Percentiles rank a stretch among this genome's conserved stretches.
Evolutionary conservation across 2,888 invertebrate species (phyloP).

Genomic region (Rhagophthalmus giganteus): DNA sequence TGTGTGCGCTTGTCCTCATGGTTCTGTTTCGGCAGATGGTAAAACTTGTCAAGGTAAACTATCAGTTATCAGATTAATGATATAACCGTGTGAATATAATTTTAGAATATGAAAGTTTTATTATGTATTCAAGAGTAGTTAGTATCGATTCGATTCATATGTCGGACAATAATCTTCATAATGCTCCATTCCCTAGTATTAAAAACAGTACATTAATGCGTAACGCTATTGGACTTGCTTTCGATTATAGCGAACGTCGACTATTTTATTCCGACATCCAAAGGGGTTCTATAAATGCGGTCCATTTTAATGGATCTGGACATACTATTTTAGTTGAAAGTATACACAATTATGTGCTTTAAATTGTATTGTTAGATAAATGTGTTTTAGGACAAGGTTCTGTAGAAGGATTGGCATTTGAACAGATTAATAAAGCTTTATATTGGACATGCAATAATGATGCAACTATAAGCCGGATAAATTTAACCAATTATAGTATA

Average conservation of each 20-base stretch:
- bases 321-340: slow-evolving; percentile 71
- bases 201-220: slow-evolving; percentile 73
- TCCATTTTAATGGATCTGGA: slow-evolving; percentile 76
- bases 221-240: slow-evolving; percentile 84
- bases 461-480: slow-evolving; percentile 69
- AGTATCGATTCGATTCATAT: slow-evolving; percentile 81
- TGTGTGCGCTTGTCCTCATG: slow-evolving; percentile 83
- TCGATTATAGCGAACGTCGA: slow-evolving; percentile 69
- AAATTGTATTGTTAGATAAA: too few relatives aligned
- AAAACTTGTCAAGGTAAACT: slow-evolving; percentile 65
- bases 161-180: slow-evolving; percentile 70
- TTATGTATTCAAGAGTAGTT: slow-evolving; percentile 81
- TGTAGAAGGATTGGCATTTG: slow-evolving; percentile 85
- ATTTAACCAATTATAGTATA: slow-evolving; percentile 55
- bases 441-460: slow-evolving; percentile 88
- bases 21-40: slow-evolving; percentile 68
- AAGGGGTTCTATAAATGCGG: slow-evolving; percentile 79
- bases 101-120: slow-evolving; percentile 76
- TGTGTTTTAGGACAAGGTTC: slow-evolving; percentile 74
- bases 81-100: slow-evolving; percentile 25
- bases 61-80: slow-evolving; percentile 2
- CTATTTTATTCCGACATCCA: slow-evolving; percentile 91
- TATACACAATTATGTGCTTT: too few relatives aligned
- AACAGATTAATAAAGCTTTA: slow-evolving; percentile 67
- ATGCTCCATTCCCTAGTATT: slow-evolving; percentile 77